These are phyloP conservation scores for Maccullochella peelii DNA, from an alignment of 2,113 vertebrate species.

Conservation along the genomic window DNA sequence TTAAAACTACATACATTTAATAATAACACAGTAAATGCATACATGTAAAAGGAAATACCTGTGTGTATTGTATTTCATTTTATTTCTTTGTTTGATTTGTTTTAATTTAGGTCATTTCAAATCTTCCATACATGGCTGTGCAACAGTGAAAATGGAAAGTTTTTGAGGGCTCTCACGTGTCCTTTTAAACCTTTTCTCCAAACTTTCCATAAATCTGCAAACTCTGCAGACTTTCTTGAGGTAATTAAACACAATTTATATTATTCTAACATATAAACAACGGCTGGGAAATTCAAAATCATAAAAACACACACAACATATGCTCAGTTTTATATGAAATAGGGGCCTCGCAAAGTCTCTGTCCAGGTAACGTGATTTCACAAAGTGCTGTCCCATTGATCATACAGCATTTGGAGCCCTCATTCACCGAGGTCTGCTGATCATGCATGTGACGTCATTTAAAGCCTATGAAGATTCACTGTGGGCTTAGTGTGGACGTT, in stretches of 20 bases:
- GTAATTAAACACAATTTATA: not conserved
- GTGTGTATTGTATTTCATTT: not conserved
- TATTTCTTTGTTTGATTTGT: not conserved
- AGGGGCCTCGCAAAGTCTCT: not conserved
- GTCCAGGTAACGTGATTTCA: no score
- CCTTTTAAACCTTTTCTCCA: no score
- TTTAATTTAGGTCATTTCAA: not conserved
- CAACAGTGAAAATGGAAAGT: not conserved
- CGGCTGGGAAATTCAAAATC: not conserved
- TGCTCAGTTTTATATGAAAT: no score
- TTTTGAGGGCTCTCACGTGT: no score
- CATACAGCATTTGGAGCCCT: not conserved
- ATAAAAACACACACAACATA: no score
- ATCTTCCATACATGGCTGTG: not conserved
- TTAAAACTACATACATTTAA: not conserved
- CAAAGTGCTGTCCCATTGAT: no score
- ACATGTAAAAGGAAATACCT: not conserved
- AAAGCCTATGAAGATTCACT: not conserved
- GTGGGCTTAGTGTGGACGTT: not conserved
- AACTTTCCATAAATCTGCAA: not conserved
- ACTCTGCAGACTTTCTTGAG: not conserved
- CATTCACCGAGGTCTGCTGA: not conserved
- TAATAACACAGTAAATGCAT: not conserved
- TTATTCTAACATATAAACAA: not conserved
- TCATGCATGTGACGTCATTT: not conserved